These are phyloP conservation scores for Lamprotornis superbus DNA, from an alignment of 2,113 vertebrate species.

Conservation along the genomic window DNA sequence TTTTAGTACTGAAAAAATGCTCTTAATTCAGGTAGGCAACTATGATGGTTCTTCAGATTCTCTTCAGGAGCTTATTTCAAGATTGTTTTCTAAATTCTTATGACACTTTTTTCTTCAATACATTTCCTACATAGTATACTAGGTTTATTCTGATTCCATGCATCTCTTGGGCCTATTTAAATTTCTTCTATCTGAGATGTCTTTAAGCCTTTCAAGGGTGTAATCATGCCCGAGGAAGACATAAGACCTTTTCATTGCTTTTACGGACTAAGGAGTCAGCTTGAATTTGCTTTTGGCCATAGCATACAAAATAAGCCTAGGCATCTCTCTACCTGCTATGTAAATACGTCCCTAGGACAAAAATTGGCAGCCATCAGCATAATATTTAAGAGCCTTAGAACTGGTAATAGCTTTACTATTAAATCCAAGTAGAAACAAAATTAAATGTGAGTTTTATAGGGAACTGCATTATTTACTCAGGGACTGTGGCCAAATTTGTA, in stretches of 20 bases:
- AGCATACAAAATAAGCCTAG: not conserved
- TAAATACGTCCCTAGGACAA: not conserved
- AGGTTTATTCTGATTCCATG: not conserved
- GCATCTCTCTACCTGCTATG: not conserved
- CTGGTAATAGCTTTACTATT: not conserved
- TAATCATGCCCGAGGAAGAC: not conserved
- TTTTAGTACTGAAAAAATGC: not conserved
- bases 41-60: not conserved
- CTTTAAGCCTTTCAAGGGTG: not conserved
- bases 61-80: not conserved
- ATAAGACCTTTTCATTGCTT: not conserved
- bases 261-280: not conserved
- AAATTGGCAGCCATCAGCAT: not conserved
- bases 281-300: not conserved
- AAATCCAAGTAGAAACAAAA: slow-evolving; percentile 16
- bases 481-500: not conserved
- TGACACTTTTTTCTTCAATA: not conserved
- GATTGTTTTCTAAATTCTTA: not conserved
- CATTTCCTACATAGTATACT: not conserved
- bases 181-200: not conserved
- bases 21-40: not conserved
- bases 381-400: not conserved
- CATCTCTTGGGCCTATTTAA: not conserved
- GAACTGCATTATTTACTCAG: not conserved
- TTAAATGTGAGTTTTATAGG: not conserved